A percentile compares a stretch with the other conserved stretches of the same genome.
Evolutionary conservation across 2,797 vertebrate species (phyloP).

Genomic region (Alosa sapidissima): DNA sequence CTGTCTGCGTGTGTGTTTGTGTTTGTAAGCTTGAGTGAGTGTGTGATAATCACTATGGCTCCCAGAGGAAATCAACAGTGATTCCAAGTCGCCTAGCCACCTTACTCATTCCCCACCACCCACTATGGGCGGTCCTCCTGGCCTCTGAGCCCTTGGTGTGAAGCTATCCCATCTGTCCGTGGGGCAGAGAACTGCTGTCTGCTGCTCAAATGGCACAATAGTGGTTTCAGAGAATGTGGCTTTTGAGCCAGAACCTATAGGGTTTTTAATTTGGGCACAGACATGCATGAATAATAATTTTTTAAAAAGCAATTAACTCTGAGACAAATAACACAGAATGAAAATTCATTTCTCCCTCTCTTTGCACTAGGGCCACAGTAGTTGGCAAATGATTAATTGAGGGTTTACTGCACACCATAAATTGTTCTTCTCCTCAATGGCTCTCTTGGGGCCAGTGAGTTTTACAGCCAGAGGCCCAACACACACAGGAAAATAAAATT

Average conservation of each 20-base stretch:
- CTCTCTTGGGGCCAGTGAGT: constrained; percentile 72
- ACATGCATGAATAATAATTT: constrained; percentile 56
- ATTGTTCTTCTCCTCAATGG: constrained; percentile 81
- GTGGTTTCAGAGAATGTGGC: constrained; percentile 50
- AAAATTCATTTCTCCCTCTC: constrained; percentile 93
- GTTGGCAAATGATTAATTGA: constrained; percentile 89
- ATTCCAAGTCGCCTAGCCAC: constrained; percentile 78
- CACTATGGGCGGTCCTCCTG: constrained; percentile 75
- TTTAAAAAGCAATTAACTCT: constrained; percentile 92
- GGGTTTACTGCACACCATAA: constrained; percentile 88
- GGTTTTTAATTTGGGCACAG: neutral
- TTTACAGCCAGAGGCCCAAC: constrained; percentile 74
- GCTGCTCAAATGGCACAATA: neutral
- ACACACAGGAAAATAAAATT: constrained; percentile 52
- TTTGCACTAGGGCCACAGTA: constrained; percentile 81
- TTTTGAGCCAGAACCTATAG: constrained; percentile 59
- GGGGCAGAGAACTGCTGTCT: neutral
- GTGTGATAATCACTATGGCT: constrained; percentile 78
- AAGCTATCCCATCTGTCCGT: constrained; percentile 73
- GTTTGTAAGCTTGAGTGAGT: constrained; percentile 44
- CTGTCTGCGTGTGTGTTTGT: constrained; percentile 31
- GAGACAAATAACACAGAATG: constrained; percentile 86
- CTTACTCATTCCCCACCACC: constrained; percentile 27
- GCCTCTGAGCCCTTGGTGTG: constrained; percentile 58
- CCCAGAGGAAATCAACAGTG: constrained; percentile 94